Evolutionary conservation across 2,888 invertebrate genomes (phyloP).

Genomic region (Aspidiotus destructor): DNA sequence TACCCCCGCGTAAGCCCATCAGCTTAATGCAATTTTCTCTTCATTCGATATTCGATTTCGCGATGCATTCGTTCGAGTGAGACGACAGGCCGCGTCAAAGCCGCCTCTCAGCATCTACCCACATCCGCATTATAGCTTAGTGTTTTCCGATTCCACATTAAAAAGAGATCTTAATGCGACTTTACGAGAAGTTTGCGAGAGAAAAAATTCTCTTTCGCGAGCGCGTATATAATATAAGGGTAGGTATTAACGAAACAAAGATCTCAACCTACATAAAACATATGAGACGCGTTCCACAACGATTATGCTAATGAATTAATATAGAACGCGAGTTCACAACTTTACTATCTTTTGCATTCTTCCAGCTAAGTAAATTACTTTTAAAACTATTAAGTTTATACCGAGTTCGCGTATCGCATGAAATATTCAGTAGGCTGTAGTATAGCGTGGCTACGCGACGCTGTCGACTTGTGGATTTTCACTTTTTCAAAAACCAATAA

Average conservation of each 20-base stretch:
- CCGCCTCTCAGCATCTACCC: too few species aligned
- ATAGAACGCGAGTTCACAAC: neutral
- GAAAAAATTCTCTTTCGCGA: too few species aligned
- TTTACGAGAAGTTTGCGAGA: neutral
- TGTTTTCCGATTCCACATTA: neutral
- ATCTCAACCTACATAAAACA: too few species aligned
- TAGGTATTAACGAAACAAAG: too few species aligned
- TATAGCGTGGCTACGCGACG: neutral
- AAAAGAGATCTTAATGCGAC: neutral
- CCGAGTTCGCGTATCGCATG: constrained; percentile 10
- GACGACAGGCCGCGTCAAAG: too few species aligned
- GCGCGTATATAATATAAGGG: too few species aligned
- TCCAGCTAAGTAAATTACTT: constrained; percentile 20
- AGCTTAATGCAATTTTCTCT: neutral
- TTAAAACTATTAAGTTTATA: constrained; percentile 18
- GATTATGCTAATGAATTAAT: constrained; percentile 24
- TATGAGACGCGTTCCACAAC: neutral
- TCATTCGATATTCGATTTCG: constrained; percentile 1
- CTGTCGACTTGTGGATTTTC: neutral
- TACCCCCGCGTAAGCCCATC: neutral
- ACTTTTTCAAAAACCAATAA: neutral
- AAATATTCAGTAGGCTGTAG: constrained; percentile 18
- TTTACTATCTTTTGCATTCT: constrained; percentile 7
- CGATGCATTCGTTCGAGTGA: neutral
- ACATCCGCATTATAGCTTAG: too few species aligned